Evolutionary conservation across 1,140 invertebrate species (phyloP), one percentile per base, ranked within the genome.

Genomic region (Pachyrhynchus sulphureomaculatus): DNA sequence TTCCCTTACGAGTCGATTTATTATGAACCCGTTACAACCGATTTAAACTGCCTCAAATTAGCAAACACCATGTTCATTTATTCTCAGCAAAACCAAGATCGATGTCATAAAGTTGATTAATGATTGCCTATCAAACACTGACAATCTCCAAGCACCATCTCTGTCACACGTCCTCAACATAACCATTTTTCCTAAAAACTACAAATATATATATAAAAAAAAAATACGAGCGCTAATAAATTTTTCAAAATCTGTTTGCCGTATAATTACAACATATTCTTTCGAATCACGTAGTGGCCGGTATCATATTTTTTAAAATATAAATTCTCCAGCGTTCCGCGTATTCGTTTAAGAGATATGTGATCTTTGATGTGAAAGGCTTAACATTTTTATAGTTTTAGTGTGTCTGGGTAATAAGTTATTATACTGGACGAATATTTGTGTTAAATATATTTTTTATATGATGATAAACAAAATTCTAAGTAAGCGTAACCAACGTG

Each of bases 191-290:
- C 32, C 39, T 48, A 58, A 58, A 56, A 24, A 44, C 32, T 29
- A 33, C 32, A 18, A 56, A 48, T 32, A 48, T 10, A 55, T 13
- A 55, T 21, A 41, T 55, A 42, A 42, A 26, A 51, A 59, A 59
- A 49, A 58, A 48, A 33, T 34, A 32, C 47, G 24, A 15, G 37
- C 48, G 33, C 39, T 58, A 59, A 59, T 59, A 59, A 59, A 59
- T 59, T 59, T 59, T 59, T 59, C 57, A 52, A 59, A 59, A 59
- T 59, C 57, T 52, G 45, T 59, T 51, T 20, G 13, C 29, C 13
- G 39, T 36, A 24, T 65, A 65, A 65, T 65, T 65, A 58, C 53
- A 61, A 61, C 64, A 65, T 65, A 61, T 42, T 53, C 53, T 61
- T 54, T 17, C 64, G 52, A 42, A 52, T 65, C 64, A 65, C 64